Percentiles rank a stretch among this genome's conserved stretches.
Conservation (phyloP, 2,113 vertebrate species). For the Xyliphius kryptos region DNA sequence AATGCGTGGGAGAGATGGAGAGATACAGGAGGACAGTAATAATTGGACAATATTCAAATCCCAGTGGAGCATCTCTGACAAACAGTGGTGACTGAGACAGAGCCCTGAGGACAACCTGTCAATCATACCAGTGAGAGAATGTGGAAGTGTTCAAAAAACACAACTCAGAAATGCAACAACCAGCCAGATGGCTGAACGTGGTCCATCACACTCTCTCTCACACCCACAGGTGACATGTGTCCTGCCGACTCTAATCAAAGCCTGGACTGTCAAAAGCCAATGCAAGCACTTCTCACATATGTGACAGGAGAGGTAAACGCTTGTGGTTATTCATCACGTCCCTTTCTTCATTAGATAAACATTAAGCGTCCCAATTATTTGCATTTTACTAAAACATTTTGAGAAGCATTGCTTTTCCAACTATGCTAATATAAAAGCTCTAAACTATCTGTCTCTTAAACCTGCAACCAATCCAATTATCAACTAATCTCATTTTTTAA, state of each 20-base stretch:
- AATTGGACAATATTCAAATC: slow-evolving; percentile 51
- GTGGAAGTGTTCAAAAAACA: slow-evolving; percentile 43
- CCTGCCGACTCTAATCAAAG: slow-evolving; percentile 24
- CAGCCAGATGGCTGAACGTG: slow-evolving; percentile 42
- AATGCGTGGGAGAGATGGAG: slow-evolving; percentile 21
- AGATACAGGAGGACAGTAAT: slow-evolving; percentile 49
- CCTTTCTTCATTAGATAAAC: neutral
- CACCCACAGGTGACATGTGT: slow-evolving; percentile 20
- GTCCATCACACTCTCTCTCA: neutral
- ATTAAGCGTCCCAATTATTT: too few species aligned
- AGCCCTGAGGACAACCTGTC: slow-evolving; percentile 57
- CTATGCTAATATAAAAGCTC: too few species aligned
- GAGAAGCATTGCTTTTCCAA: too few species aligned
- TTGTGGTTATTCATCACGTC: slow-evolving; percentile 5
- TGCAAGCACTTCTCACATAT: slow-evolving; percentile 7
- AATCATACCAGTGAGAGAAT: slow-evolving; percentile 50
- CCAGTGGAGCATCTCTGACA: slow-evolving; percentile 51
- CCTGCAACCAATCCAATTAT: too few species aligned
- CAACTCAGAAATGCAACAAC: slow-evolving; percentile 37
- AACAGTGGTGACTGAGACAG: slow-evolving; percentile 53
- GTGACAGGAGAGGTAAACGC: slow-evolving; percentile 1
- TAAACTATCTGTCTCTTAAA: too few species aligned
- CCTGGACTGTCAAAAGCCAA: slow-evolving; percentile 7
- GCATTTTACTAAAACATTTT: too few species aligned
- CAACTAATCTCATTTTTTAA: too few species aligned